Conservation (phyloP, 1,140 invertebrate species). For the Drosophila ohnishii region DNA sequence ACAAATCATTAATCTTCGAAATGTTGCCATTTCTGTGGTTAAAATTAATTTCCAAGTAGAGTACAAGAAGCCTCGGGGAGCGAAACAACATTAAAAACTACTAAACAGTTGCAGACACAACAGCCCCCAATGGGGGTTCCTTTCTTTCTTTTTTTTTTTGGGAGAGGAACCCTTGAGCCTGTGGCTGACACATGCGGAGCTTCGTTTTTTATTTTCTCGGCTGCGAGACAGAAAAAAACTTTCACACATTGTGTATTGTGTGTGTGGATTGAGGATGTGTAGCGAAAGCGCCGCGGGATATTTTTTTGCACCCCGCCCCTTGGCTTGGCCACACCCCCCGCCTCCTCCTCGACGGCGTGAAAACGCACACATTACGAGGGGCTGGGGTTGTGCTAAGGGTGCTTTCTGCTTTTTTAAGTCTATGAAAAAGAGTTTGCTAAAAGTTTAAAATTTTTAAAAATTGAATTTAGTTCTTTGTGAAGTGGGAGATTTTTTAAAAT, state of each 20-base stretch:
- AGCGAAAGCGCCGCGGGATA: slow-evolving; percentile 76
- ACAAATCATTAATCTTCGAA: slow-evolving; percentile 78
- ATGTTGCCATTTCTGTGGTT: slow-evolving; percentile 76
- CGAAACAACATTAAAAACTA: slow-evolving; percentile 80
- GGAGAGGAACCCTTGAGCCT: slow-evolving; percentile 33
- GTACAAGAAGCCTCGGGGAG: slow-evolving; percentile 66
- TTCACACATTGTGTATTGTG: slow-evolving; percentile 77
- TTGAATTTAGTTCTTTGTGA: not conserved
- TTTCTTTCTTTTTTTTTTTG: not conserved
- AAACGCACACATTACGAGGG: slow-evolving; percentile 71
- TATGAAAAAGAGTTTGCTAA: not conserved
- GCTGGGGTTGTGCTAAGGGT: slow-evolving; percentile 7
- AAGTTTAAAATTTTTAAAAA: not conserved
- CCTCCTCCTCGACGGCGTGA: slow-evolving; percentile 48
- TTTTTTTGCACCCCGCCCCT: slow-evolving; percentile 54
- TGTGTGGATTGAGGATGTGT: slow-evolving; percentile 70
- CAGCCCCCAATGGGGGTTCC: slow-evolving; percentile 29
- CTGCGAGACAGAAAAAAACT: slow-evolving; percentile 69
- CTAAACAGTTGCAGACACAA: slow-evolving; percentile 56
- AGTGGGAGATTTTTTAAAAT: not conserved
- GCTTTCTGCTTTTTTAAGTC: slow-evolving; percentile 2
- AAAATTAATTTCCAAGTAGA: slow-evolving; percentile 73
- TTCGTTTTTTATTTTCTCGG: slow-evolving; percentile 49
- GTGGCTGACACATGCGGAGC: slow-evolving; percentile 78
- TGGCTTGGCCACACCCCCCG: slow-evolving; percentile 12